phyloP scores from a whole-genome alignment of 35 echinoderm and acorn worm genomes.

The Hemicentrotus pulcherrimus region DNA sequence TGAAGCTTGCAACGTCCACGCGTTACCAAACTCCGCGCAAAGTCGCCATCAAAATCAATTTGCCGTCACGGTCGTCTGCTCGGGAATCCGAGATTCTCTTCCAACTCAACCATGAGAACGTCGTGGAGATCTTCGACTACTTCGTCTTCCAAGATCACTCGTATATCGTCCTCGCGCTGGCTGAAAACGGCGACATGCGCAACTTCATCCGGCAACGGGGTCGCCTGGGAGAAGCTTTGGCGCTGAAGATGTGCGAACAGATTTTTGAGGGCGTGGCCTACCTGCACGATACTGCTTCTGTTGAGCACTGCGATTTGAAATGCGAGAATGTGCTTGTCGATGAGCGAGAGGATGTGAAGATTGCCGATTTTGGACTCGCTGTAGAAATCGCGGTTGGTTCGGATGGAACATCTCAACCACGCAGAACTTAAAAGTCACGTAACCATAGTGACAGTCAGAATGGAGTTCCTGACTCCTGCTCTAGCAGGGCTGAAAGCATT shows the following conservation, averaged over 20 bases:
- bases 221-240: neutral
- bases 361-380: conserved; percentile 55
- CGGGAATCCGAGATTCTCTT: conserved; percentile 44
- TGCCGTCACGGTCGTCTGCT: neutral
- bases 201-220: conserved; percentile 49
- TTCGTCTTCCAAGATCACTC: conserved; percentile 37
- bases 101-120: conserved; percentile 50
- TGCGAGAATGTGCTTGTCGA: conserved; percentile 35
- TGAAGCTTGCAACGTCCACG: conserved; percentile 49
- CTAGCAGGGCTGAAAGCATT: neutral
- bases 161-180: conserved; percentile 46
- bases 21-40: conserved; percentile 11
- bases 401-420: neutral
- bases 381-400: neutral
- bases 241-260: conserved; percentile 19
- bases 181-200: conserved; percentile 51
- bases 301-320: conserved; percentile 45
- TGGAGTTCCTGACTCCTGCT: neutral
- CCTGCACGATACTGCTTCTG: conserved; percentile 10
- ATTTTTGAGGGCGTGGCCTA: conserved; percentile 38
- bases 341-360: conserved; percentile 42
- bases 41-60: conserved; percentile 61
- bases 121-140: conserved; percentile 63
- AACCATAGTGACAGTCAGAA: neutral
- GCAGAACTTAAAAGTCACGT: neutral